Percentiles rank a stretch among this genome's conserved stretches.
These are phyloP conservation scores for Nothobranchius furzeri DNA, from an alignment of 2,113 vertebrate species.

Conservation along the genomic window DNA sequence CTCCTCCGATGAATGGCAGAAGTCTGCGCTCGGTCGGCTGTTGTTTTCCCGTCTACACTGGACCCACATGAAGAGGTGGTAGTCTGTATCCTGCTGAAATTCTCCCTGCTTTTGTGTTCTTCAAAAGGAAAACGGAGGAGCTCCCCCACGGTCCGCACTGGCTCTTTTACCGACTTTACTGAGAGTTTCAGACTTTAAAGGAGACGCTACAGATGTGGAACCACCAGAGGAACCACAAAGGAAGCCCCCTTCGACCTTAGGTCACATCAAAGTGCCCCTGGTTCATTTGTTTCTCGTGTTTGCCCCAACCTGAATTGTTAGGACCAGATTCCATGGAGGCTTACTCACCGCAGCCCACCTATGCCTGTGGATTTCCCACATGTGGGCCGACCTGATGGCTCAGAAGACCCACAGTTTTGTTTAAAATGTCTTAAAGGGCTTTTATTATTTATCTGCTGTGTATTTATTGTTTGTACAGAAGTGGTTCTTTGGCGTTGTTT, in stretches of 20 bases:
- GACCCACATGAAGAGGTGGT: constrained; percentile 59
- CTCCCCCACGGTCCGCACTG: constrained; percentile 10
- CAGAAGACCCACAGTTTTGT: constrained; percentile 59
- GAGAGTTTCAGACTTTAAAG: background rate
- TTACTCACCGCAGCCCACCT: constrained; percentile 41
- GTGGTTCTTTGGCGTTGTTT: background rate
- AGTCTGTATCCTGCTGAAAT: constrained; percentile 43
- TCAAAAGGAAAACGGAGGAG: constrained; percentile 13
- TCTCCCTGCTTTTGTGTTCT: constrained; percentile 47
- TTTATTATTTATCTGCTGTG: constrained; percentile 71
- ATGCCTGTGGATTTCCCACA: constrained; percentile 53
- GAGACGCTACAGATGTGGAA: constrained; percentile 63
- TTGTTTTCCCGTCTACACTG: constrained; percentile 52
- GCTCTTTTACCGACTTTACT: constrained; percentile 6
- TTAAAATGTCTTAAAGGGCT: constrained; percentile 65
- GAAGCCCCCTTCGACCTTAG: constrained; percentile 60
- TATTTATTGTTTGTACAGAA: constrained; percentile 75
- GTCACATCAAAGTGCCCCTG: constrained; percentile 54
- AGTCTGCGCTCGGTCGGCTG: constrained; percentile 38
- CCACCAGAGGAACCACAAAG: constrained; percentile 64
- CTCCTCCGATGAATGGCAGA: constrained; percentile 61
- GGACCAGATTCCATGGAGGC: constrained; percentile 51
- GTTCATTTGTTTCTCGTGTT: constrained; percentile 25
- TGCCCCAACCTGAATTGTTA: constrained; percentile 34
- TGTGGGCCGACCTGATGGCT: constrained; percentile 53